Percentiles rank a stretch among this genome's conserved stretches.
phyloP scores from a whole-genome alignment of 1,140 invertebrate species.

The Gryon sp. region DNA sequence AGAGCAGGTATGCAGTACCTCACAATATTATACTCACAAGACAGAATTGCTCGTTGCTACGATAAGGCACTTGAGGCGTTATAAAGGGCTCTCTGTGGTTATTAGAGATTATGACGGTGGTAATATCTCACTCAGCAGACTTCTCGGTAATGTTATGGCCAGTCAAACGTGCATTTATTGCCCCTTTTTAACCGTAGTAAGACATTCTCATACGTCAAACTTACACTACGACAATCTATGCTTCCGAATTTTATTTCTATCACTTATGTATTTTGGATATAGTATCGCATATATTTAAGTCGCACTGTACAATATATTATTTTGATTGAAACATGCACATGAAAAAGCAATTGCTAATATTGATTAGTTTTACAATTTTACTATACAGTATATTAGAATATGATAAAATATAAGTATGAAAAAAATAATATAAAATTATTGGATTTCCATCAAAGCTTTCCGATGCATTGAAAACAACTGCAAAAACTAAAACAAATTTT shows the following conservation, averaged over 20 bases:
- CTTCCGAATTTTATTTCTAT: constrained; percentile 25
- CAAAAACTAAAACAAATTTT: no score
- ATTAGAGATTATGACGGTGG: constrained; percentile 78
- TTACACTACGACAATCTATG: constrained; percentile 45
- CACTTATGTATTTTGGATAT: background rate
- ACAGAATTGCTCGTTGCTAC: constrained; percentile 64
- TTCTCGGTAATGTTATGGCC: constrained; percentile 75
- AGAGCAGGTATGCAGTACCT: constrained; percentile 43
- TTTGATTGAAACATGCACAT: no score
- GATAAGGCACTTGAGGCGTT: constrained; percentile 75
- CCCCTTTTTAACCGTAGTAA: constrained; percentile 59
- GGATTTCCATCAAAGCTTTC: no score
- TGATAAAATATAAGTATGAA: no score
- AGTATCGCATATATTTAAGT: no score
- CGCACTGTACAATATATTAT: no score
- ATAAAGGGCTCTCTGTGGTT: constrained; percentile 77
- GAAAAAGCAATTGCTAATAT: no score
- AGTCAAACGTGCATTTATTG: constrained; percentile 63
- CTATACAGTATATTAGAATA: no score
- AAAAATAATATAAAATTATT: no score
- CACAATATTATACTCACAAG: constrained; percentile 67
- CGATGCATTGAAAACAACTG: no score
- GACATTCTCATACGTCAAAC: constrained; percentile 48
- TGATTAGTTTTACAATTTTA: no score
- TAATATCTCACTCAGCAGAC: constrained; percentile 78